Base-by-base conservation (phyloP, 2,888 invertebrate genomes). In the Andrena hattorfiana region DNA sequence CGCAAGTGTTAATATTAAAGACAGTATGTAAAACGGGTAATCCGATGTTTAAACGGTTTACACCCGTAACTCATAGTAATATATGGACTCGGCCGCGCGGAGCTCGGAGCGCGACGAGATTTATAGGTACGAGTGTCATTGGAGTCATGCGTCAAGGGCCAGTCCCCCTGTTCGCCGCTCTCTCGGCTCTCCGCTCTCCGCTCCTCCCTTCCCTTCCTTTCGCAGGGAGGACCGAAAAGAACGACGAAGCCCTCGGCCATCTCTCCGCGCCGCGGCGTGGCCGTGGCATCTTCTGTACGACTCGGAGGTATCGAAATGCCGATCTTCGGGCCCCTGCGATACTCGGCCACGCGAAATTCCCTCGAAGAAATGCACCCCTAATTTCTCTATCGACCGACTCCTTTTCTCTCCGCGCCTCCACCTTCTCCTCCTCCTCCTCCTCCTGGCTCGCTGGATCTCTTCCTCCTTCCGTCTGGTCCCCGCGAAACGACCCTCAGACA, bases 1-100 rank as follows among this genome's bases (percentile, higher is more conserved):
- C 88, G 89, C 91, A 84, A 90, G 92, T 91, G 92, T 92, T 92
- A 92, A 92, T 91, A 92, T 92, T 89, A 89, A 90, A 92, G 90
- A 91, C 90, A 92, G 92, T 91, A 92, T 93, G 92, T 92, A 92
- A 93, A 92, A 92, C 88, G 90, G 90, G 90, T 93, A 93, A 93
- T 92, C 92, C 91, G 92, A 92, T 93, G 92, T 93, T 93, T 92
- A 93, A 93, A 93, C 92, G 92, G 92, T 92, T 93, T 92, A 92
- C 91, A 92, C 91, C 91, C 93, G 93, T 93, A 92, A 93, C 92
- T 93, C 93, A 92, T 92, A 90, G 91, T 93, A 92, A 93, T 92
- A 91, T 93, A 93, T 93, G 93, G 91, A 92, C 90, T 92, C 90
- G 89, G 78, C 86, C 87, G 89, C 83, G 86, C 86, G 87, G 85